Conservation (phyloP, 2,797 vertebrate species). For the Phataginus tricuspis region DNA sequence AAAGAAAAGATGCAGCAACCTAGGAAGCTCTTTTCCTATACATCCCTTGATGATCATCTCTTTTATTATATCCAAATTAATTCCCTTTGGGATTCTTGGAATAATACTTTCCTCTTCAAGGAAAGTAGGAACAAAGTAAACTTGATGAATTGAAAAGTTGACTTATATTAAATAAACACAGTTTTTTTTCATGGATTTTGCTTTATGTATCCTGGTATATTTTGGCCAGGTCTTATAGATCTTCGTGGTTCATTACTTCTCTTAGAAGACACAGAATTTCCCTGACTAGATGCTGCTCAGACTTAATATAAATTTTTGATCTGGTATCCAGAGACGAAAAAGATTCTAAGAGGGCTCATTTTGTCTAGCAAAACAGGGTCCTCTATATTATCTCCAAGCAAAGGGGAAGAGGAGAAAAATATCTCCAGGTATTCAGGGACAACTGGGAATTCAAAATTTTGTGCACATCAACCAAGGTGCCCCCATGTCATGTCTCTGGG, state of each 20-base stretch:
- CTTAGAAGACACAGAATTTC: neutral
- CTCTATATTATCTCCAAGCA: neutral
- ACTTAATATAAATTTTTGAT: neutral
- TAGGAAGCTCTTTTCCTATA: neutral
- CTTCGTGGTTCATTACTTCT: neutral
- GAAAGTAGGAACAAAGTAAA: neutral
- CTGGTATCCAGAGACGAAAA: neutral
- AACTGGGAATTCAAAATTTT: neutral
- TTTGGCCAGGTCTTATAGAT: neutral
- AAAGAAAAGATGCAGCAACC: neutral
- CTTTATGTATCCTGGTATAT: neutral
- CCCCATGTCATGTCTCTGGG: neutral
- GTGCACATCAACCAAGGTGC: neutral
- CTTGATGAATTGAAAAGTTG: neutral
- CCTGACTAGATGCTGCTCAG: neutral
- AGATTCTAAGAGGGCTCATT: neutral
- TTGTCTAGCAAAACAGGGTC: neutral
- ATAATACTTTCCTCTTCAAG: neutral
- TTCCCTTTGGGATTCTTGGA: neutral
- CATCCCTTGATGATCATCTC: neutral
- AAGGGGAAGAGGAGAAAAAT: neutral
- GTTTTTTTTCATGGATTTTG: neutral
- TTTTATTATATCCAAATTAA: neutral
- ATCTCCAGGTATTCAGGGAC: neutral
- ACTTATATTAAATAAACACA: conserved; percentile 11